Conservation (phyloP, 2,113 vertebrate species). For the Pao palembangensis region DNA sequence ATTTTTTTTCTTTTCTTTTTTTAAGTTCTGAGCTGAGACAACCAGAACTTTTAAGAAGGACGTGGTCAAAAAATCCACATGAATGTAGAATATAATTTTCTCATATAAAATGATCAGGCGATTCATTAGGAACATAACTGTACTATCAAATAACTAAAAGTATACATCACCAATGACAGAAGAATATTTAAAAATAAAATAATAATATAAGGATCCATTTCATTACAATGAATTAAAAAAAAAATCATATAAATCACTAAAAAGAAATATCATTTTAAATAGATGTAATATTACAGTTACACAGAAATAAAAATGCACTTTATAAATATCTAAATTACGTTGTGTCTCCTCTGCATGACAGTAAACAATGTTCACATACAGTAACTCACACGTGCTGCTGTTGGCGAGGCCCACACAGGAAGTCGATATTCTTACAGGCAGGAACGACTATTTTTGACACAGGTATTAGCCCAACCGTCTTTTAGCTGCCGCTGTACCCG, state of each 20-base stretch:
- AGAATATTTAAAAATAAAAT: too few relatives aligned
- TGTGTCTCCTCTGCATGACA: constrained; percentile 2
- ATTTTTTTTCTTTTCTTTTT: too few relatives aligned
- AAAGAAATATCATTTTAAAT: background rate
- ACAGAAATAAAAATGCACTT: constrained; percentile 22
- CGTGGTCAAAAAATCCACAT: background rate
- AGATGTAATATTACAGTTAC: background rate
- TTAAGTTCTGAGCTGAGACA: constrained; percentile 11
- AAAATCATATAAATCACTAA: too few relatives aligned
- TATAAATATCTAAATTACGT: constrained; percentile 8
- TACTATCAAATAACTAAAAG: too few relatives aligned
- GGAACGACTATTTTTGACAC: constrained; percentile 43
- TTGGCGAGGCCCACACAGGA: constrained; percentile 39
- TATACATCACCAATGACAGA: too few relatives aligned
- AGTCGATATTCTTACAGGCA: constrained; percentile 38
- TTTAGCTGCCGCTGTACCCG: constrained; percentile 33
- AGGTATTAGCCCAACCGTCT: constrained; percentile 21
- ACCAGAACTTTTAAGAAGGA: background rate
- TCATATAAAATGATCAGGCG: background rate
- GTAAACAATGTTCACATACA: constrained; percentile 20
- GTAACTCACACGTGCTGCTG: constrained; percentile 26
- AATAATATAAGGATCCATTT: too few relatives aligned
- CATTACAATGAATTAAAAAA: too few relatives aligned
- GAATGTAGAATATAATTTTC: background rate
- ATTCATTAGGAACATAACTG: background rate